Conservation (phyloP, 2,113 vertebrate species). For the Semnornis frantzii region DNA sequence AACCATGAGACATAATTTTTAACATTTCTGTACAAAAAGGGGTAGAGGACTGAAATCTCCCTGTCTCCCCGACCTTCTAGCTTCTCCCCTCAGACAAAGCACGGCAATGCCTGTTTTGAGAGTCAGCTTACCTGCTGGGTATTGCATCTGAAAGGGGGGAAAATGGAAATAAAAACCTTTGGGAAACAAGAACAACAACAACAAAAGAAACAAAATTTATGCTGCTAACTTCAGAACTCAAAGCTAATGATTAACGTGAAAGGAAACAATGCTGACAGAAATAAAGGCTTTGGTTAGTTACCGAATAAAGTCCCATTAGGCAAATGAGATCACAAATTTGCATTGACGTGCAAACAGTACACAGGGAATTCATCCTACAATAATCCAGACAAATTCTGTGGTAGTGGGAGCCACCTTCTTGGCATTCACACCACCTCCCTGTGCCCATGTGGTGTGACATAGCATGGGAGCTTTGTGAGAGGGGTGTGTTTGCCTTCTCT, state of each 20-base stretch:
- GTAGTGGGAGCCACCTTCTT: neutral
- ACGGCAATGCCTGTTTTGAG: neutral
- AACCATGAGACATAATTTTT: neutral
- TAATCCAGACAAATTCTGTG: neutral
- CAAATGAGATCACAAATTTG: constrained; percentile 26
- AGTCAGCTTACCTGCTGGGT: neutral
- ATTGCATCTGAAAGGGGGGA: neutral
- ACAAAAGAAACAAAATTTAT: neutral
- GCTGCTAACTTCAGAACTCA: neutral
- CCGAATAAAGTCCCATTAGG: neutral
- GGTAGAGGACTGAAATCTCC: neutral
- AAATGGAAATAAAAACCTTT: neutral
- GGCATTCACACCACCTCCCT: neutral
- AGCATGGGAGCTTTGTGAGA: neutral
- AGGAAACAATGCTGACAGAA: neutral
- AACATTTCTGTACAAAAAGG: neutral
- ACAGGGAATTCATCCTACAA: neutral
- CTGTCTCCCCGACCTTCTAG: neutral
- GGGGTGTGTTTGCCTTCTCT: neutral
- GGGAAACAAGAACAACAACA: neutral
- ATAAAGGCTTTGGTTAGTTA: neutral
- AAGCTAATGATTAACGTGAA: neutral
- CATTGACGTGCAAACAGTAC: neutral
- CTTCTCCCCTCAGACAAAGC: neutral
- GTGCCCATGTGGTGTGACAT: accelerated